Evolutionary conservation across 2,888 invertebrate species (phyloP), one percentile per base, ranked within the genome.

Genomic region (Pheosia tremula): DNA sequence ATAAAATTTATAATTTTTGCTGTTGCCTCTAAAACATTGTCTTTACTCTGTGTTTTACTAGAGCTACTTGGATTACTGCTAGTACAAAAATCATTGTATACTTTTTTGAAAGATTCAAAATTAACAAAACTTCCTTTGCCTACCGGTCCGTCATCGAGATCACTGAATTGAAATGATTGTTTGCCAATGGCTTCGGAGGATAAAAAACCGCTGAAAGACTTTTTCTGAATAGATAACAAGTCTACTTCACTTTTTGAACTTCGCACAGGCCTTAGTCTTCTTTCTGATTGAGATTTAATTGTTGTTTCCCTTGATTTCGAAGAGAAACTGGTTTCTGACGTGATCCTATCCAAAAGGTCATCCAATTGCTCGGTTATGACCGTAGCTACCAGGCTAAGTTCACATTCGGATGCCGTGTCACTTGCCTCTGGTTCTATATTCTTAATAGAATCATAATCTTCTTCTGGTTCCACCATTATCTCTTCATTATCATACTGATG

Each of bases 1-100:
- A 89, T 83, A 70, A 88, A 89, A 52, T 80, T 70, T 24, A 89
- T 73, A 5, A 90, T 77, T 67, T 84, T 83, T 3, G 77, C 67
- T 36, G 86, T 78, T 11, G 86, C 84, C 45, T 75, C 65, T n/a
- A 82, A 56, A 55, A 86, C 71, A 37, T 67, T 73, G 57, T 77
- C 61, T 56, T 57, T 57, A 58, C 77, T 59, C 55, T 11, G n/a
- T 71, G 5, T 59, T 69, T 59, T 74, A 72, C 6, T 69, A 5
- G 39, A 55, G 39, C 13, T 6, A 62, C 24, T 45, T 57, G 49
- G 7, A 59, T 36, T 56, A 57, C 59, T 47, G 55, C 5, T n/a
- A 59, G 43, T 11, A 72, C 68, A 43, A 71, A 74, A 59, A n/a
- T 78, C 74, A 49, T 78, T 50, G 36, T 63, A 55, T 41, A 55